phyloP scores from a whole-genome alignment of 2,797 vertebrate genomes.

The Aphelocoma californica region DNA sequence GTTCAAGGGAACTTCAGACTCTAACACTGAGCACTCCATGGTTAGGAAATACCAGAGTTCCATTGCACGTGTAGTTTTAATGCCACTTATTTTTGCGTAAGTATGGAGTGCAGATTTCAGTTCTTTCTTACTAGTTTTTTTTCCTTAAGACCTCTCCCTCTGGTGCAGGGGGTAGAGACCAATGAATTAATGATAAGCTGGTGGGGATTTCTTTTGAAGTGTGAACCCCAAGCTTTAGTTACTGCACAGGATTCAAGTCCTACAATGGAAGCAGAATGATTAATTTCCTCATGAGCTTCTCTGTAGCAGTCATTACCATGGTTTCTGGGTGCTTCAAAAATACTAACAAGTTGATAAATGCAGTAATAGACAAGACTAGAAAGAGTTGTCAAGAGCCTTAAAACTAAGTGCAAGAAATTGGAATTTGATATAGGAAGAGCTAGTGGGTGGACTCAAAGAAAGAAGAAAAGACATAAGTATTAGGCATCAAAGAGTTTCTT shows the following conservation, averaged over 20 bases:
- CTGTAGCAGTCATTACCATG: not conserved
- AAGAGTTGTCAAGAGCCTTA: slow-evolving; percentile 14
- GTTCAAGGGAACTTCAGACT: not conserved
- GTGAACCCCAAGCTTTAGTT: not conserved
- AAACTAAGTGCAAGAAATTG: not conserved
- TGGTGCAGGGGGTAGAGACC: not conserved
- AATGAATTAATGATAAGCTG: slow-evolving; percentile 1
- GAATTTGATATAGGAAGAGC: not conserved
- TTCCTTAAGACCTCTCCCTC: not conserved
- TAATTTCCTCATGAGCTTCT: slow-evolving; percentile 8
- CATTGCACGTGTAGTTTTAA: not conserved
- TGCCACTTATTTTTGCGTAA: not conserved
- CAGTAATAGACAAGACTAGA: not conserved
- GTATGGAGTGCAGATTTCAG: not conserved
- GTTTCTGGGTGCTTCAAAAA: slow-evolving; percentile 26
- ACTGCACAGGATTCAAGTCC: not conserved
- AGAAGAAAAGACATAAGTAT: not conserved
- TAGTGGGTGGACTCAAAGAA: not conserved
- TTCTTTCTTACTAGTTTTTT: not conserved
- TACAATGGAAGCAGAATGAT: not conserved
- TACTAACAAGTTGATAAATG: not conserved
- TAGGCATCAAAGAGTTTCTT: not conserved
- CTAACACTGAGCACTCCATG: accelerated
- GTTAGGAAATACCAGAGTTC: not conserved
- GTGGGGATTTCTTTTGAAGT: slow-evolving; percentile 1